A percentile compares a stretch with the other conserved stretches of the same genome.
Evolutionary conservation across 2,797 vertebrate species (phyloP).

Genomic region (Peromyscus eremicus): DNA sequence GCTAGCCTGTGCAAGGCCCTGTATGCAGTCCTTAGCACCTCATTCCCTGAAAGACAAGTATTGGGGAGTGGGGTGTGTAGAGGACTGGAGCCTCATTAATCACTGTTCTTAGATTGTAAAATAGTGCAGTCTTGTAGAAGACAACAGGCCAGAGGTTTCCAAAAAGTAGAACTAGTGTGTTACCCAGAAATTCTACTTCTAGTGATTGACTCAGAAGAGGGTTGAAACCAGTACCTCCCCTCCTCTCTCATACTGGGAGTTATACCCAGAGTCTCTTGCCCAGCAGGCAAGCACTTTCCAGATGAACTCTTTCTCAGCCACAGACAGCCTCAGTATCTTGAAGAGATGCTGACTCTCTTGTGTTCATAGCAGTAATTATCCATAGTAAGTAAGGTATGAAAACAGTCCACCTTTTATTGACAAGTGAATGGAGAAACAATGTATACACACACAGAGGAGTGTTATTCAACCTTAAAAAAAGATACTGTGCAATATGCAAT

Average conservation of each 20-base stretch:
- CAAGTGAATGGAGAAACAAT: neutral
- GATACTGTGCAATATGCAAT: neutral
- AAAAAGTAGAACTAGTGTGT: neutral
- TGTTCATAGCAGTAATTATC: neutral
- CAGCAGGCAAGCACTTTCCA: neutral
- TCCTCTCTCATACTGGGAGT: neutral
- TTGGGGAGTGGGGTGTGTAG: no score
- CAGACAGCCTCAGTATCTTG: neutral
- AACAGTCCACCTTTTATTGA: neutral
- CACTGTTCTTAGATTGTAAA: neutral
- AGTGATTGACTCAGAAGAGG: neutral
- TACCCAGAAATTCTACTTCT: neutral
- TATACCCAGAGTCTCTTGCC: neutral
- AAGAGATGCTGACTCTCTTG: neutral
- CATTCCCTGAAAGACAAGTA: no score
- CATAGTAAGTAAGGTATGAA: neutral
- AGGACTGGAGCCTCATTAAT: neutral
- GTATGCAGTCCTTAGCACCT: neutral
- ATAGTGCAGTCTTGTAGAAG: neutral
- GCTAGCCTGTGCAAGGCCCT: neutral
- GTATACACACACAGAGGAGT: neutral
- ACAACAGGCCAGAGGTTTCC: neutral
- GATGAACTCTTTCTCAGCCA: neutral
- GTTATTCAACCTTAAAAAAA: slow-evolving; percentile 5
- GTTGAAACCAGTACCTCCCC: neutral